phyloP scores from a whole-genome alignment of 1,140 invertebrate genomes.

The Caenorhabditis tropicalis region DNA sequence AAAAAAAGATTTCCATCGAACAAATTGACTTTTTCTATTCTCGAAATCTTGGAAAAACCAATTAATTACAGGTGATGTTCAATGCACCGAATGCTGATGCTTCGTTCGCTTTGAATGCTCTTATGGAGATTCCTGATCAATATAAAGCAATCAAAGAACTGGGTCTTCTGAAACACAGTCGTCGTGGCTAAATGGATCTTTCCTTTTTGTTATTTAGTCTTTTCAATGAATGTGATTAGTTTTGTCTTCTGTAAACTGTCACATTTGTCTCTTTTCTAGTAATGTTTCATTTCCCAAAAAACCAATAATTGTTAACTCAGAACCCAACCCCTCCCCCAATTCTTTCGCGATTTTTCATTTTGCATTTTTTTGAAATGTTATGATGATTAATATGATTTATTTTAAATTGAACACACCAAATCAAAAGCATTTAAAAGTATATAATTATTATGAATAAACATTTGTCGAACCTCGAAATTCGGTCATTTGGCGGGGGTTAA shows the following conservation, averaged over 20 bases:
- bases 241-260: background rate
- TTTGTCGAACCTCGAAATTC: slow-evolving; percentile 16
- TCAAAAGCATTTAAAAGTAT: background rate
- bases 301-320: background rate
- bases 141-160: slow-evolving; percentile 74
- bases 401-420: background rate
- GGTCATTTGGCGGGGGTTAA: background rate
- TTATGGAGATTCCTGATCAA: slow-evolving; percentile 76
- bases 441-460: slow-evolving; percentile 36
- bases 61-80: slow-evolving; percentile 67
- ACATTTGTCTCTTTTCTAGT: slow-evolving; percentile 6
- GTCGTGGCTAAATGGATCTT: slow-evolving; percentile 57
- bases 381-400: background rate
- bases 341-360: slow-evolving; percentile 28
- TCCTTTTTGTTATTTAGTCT: slow-evolving; percentile 7
- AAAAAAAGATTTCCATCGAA: too few relatives aligned
- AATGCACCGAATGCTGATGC: slow-evolving; percentile 74
- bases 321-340: background rate
- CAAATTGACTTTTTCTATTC: too few relatives aligned
- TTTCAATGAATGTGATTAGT: background rate
- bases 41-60: too few relatives aligned
- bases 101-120: slow-evolving; percentile 74
- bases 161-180: slow-evolving; percentile 67
- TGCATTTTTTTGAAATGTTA: background rate
- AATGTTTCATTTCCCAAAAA: slow-evolving; percentile 1